phyloP scores from a whole-genome alignment of 1,140 invertebrate genomes.

The Formica exsecta region DNA sequence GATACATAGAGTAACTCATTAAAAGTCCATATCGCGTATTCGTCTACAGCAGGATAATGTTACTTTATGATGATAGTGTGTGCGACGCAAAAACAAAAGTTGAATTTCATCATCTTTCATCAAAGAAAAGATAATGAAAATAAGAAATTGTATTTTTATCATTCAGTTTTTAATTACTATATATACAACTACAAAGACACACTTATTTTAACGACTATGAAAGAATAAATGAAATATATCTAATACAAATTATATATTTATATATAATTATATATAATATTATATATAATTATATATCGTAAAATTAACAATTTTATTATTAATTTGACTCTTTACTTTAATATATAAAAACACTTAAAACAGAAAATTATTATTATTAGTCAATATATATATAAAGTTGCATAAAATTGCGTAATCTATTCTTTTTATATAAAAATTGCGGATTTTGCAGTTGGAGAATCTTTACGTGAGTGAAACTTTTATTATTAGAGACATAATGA shows the following conservation, averaged over 20 bases:
- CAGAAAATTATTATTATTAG: not conserved
- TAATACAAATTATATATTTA: not conserved
- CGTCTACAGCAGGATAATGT: not conserved
- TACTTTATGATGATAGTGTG: not conserved
- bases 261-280: no score
- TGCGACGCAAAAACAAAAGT: not conserved
- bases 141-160: not conserved
- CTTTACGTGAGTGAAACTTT: not conserved
- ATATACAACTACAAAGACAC: not conserved
- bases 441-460: not conserved
- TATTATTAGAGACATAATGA: not conserved
- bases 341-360: not conserved
- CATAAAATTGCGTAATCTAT: not conserved
- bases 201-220: not conserved
- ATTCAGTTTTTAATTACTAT: not conserved
- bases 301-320: not conserved
- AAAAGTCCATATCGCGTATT: not conserved
- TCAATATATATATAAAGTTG: not conserved
- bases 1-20: not conserved
- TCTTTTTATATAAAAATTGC: not conserved
- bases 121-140: not conserved
- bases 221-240: not conserved
- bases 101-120: not conserved
- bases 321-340: not conserved
- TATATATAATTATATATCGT: not conserved